Conservation (phyloP, 2,797 vertebrate species). For the Semaprochilodus insignis region DNA sequence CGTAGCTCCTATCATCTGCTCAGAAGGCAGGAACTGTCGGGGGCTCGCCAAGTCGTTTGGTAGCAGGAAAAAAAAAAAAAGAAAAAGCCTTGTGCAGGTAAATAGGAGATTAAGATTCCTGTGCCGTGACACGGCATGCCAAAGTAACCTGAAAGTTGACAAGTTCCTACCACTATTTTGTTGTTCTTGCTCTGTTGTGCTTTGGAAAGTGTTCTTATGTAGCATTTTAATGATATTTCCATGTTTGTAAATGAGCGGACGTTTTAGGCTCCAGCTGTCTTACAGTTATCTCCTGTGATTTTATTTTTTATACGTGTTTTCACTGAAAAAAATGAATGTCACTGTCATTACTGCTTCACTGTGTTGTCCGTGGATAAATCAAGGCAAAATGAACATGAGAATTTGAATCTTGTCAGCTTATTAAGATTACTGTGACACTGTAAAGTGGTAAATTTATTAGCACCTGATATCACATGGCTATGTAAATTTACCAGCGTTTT, state of each 20-base stretch:
- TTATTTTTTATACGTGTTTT: not conserved
- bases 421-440: conserved; percentile 36
- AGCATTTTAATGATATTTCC: not conserved
- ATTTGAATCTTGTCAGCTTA: not conserved
- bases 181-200: conserved; percentile 4
- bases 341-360: not conserved
- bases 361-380: not conserved
- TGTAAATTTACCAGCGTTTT: conserved; percentile 15
- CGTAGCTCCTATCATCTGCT: conserved; percentile 18
- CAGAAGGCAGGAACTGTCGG: conserved; percentile 13
- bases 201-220: conserved; percentile 9
- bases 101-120: not conserved
- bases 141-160: not conserved
- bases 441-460: conserved; percentile 20
- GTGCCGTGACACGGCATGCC: not conserved
- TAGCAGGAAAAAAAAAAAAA: not conserved
- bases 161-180: not conserved
- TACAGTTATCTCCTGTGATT: conserved; percentile 10
- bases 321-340: conserved; percentile 1
- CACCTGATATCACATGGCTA: conserved; percentile 13
- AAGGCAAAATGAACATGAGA: not conserved
- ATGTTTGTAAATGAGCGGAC: not conserved
- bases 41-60: conserved; percentile 28
- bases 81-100: not conserved
- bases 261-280: not conserved